Base-by-base conservation (phyloP, 2,888 invertebrate species). In the Callimorpha dominula region DNA sequence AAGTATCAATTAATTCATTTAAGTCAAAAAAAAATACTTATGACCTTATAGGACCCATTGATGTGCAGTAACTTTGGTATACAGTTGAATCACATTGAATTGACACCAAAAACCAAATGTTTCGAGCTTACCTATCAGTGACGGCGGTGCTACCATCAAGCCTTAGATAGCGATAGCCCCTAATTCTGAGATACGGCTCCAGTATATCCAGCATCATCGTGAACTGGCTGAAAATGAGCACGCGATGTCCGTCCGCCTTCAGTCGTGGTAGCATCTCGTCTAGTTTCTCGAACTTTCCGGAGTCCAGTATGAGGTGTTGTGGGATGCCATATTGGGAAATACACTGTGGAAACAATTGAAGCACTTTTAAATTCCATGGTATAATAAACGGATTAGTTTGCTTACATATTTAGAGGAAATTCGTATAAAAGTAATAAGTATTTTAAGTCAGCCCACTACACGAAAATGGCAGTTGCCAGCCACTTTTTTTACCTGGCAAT, bases 181-280 rank as follows among this genome's bases (percentile, higher is more conserved):
- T 96, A 71, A 98, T 95, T n/a, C 96, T 94, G 84, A 99, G 95
- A 95, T 98, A 99, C 65, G 97, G 97, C 93, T 99, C 99, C 83
- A 99, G 93, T 80, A 99, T 97, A 93, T 99, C 99, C 89, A 99
- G 96, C 96, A 99, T 97, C 96, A 99, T 98, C 52, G 98, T 98
- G 94, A 99, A 99, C 96, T 99, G 99, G 90, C 99, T 99, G 96
- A 99, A 99, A 81, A 99, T 96, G 75, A 99, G 95, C 78, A 99
- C 98, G 20, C 99, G 96, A 90, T 98, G 98, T 0, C 97, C 98
- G 0, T 96, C 97, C 11, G 93, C 92, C 90, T 98, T 97, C 77
- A 99, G 94, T 74, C 96, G 94, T 0, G 98, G 97, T 75, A 99
- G 92, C 86, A 98, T 92, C 81, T 96, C 95, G 89, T 99, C 99